Percentiles rank a stretch among this genome's conserved stretches.
Conservation (phyloP, 2,888 invertebrate genomes). For the Sympetrum striolatum region DNA sequence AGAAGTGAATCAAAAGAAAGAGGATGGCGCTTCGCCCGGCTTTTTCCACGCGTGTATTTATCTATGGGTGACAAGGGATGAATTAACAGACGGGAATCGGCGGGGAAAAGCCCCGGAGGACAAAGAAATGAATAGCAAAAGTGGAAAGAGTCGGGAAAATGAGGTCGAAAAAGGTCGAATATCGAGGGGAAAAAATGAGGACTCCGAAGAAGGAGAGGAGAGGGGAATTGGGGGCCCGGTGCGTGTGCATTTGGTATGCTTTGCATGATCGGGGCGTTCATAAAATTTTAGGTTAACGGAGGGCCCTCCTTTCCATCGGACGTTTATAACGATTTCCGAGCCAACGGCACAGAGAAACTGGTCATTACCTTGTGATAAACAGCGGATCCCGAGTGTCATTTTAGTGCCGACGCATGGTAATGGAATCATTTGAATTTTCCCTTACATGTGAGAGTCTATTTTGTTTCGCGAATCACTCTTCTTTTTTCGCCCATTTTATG, state of each 20-base stretch:
- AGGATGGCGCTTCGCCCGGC: not conserved
- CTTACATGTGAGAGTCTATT: conserved; percentile 11
- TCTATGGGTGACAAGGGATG: not conserved
- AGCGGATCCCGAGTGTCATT: conserved; percentile 39
- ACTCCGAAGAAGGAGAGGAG: not conserved
- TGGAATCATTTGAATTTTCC: conserved; percentile 40
- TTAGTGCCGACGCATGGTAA: conserved; percentile 43
- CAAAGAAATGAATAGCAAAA: not conserved
- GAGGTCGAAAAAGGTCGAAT: not conserved
- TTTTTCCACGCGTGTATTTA: no score
- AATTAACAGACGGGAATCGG: not conserved
- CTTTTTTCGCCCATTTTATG: conserved; percentile 16
- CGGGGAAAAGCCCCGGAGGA: not conserved
- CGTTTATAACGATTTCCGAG: conserved; percentile 37
- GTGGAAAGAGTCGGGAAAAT: not conserved
- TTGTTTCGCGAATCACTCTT: not conserved
- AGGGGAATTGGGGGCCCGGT: not conserved
- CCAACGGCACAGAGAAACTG: conserved; percentile 11
- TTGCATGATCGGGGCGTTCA: conserved; percentile 38
- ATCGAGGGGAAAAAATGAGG: not conserved
- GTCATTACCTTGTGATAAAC: conserved; percentile 40
- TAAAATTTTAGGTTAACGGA: conserved; percentile 41
- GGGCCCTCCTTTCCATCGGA: conserved; percentile 11
- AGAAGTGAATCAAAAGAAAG: not conserved
- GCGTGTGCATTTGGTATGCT: conserved; percentile 41